Percentiles rank a stretch among this genome's conserved stretches.
Conservation (phyloP, 2,113 vertebrate genomes). For the Carollia perspicillata region DNA sequence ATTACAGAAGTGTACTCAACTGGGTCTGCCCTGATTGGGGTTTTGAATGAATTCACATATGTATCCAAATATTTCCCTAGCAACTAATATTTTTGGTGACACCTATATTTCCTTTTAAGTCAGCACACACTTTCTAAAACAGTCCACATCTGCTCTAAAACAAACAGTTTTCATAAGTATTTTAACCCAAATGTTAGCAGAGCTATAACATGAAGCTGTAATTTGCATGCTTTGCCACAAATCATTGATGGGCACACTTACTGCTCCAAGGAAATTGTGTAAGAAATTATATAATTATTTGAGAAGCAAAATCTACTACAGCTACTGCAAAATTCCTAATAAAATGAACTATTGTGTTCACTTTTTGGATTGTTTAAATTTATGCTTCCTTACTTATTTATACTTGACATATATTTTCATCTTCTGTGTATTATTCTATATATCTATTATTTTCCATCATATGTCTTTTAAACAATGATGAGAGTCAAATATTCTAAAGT, state of each 20-base stretch:
- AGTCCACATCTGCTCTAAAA: constrained; percentile 24
- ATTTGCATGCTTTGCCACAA: neutral
- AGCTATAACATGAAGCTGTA: neutral
- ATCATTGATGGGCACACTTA: neutral
- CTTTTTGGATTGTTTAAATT: neutral
- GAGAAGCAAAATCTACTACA: neutral
- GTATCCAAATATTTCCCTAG: neutral
- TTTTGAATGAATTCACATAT: neutral
- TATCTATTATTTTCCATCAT: neutral
- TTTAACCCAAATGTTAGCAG: constrained; percentile 36
- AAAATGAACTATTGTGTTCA: neutral
- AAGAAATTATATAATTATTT: neutral
- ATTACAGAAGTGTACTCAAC: neutral
- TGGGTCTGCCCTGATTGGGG: constrained; percentile 7
- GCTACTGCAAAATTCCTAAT: neutral
- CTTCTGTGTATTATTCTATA: neutral
- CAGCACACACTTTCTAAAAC: constrained; percentile 28
- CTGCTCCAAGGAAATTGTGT: neutral
- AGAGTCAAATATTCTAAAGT: neutral
- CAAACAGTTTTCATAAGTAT: constrained; percentile 40
- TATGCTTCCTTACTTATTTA: neutral
- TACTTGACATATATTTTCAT: neutral
- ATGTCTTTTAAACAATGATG: neutral
- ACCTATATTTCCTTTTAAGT: neutral
- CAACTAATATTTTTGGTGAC: neutral